Evolutionary conservation across 2,888 invertebrate genomes (phyloP), one percentile per base, ranked within the genome.

Genomic region (Leuctra nigra): DNA sequence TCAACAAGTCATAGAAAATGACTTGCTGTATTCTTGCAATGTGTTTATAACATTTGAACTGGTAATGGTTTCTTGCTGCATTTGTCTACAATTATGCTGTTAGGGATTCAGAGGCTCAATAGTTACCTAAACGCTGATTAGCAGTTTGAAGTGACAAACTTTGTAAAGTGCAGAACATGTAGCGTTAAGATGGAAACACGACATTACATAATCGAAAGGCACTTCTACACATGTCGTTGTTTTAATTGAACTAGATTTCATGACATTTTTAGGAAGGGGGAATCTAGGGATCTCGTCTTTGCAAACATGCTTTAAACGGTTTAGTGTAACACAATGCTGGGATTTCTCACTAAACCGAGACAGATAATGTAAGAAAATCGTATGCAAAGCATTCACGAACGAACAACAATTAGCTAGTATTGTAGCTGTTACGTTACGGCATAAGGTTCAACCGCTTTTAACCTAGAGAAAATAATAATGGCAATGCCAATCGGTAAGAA

Each of bases 241-340:
- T 22, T 11, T 33, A 55, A 53, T 52, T 56, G 58, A 48, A 55
- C 60, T 56, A 58, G 44, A n/a, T 20, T 44, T 18, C 38, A 60
- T 55, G 56, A 61, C 59, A 57, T 44, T 59, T 44, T 44, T 16
- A 20, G 58, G 61, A 60, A 60, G 60, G 60, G 61, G 61, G 61
- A 56, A 33, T 57, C 57, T 59, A 60, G 61, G 60, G 58, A 56
- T 57, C 58, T 55, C 50, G 54, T 55, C 47, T 59, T 53, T 55
- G 53, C 54, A 50, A 55, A 47, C 55, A 33, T 55, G 50, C 50
- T 35, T 50, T 20, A 50, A 50, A 18, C n/a, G n/a, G 35, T n/a
- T 33, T 50, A 9, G 35, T 38, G 57, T 58, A 58, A 55, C 57
- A 57, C 50, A 47, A 54, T 55, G 58, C 56, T 58, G 60, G 58